phyloP scores from a whole-genome alignment of 2,113 vertebrate species.

The Pelmatolapia mariae region DNA sequence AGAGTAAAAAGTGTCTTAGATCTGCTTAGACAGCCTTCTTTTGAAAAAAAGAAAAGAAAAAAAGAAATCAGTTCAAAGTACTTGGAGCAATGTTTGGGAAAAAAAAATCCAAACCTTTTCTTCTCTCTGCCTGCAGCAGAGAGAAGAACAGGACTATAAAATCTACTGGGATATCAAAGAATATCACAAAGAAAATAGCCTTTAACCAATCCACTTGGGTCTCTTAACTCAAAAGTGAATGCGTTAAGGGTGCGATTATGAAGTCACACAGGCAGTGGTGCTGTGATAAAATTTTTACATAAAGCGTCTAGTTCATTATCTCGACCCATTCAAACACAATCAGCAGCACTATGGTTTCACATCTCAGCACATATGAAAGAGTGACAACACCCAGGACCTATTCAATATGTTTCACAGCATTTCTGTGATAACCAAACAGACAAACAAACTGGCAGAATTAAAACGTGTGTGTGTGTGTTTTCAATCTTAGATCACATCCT shows the following conservation, averaged over 20 bases:
- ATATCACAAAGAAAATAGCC: constrained; percentile 13
- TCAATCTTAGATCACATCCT: constrained; percentile 32
- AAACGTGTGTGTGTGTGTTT: not conserved
- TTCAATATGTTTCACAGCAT: not conserved
- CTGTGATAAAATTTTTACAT: constrained; percentile 9
- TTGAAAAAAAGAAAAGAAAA: not conserved
- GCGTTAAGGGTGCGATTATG: constrained; percentile 1
- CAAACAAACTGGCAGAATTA: constrained; percentile 9
- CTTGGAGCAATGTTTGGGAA: not conserved
- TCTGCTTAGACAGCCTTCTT: not conserved
- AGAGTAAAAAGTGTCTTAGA: not conserved
- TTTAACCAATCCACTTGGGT: not conserved
- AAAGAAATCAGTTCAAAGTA: not conserved
- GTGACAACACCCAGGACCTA: constrained; percentile 9
- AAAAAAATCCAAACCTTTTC: not conserved
- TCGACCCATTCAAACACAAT: constrained; percentile 15
- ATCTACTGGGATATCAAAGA: constrained; percentile 17
- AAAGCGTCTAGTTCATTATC: constrained; percentile 34
- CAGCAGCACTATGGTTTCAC: constrained; percentile 10
- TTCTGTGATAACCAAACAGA: constrained; percentile 26
- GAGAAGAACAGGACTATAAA: not conserved
- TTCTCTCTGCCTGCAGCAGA: not conserved
- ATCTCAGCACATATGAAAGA: constrained; percentile 41
- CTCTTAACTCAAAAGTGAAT: constrained; percentile 3
- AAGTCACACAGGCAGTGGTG: not conserved